phyloP scores from a whole-genome alignment of 1,140 invertebrate genomes.

The Teleopsis dalmanni region DNA sequence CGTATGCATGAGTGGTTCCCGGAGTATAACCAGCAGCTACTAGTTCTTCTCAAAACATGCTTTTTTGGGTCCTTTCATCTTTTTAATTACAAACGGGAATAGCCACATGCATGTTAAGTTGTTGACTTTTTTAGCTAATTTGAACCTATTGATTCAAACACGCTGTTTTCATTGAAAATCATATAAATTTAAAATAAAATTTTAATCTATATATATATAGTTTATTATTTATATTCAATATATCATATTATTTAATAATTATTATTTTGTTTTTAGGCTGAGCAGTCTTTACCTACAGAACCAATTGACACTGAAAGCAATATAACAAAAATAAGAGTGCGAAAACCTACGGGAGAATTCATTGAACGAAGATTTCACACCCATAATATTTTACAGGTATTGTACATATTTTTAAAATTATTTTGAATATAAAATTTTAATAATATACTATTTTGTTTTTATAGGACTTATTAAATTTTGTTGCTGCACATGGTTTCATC shows the following conservation, averaged over 20 bases:
- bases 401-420: neutral
- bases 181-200: no score
- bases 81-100: no score
- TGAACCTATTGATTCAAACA: no score
- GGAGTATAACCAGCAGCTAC: no score
- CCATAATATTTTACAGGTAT: slow-evolving; percentile 56
- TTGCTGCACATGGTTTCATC: slow-evolving; percentile 78
- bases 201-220: slow-evolving; percentile 1
- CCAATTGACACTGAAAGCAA: slow-evolving; percentile 49
- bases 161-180: no score
- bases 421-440: neutral
- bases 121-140: no score
- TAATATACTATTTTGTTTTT: slow-evolving; percentile 23
- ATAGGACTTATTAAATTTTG: slow-evolving; percentile 73
- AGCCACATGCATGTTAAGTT: no score
- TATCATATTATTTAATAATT: neutral
- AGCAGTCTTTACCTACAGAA: slow-evolving; percentile 58
- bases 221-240: slow-evolving; percentile 3
- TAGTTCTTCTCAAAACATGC: no score
- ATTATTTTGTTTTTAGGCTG: slow-evolving; percentile 38
- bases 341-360: slow-evolving; percentile 65
- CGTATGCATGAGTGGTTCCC: no score
- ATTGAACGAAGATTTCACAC: slow-evolving; percentile 67
- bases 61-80: no score
- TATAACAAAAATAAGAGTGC: slow-evolving; percentile 67